phyloP scores from a whole-genome alignment of 2,113 vertebrate genomes.

The Emberiza fucata region DNA sequence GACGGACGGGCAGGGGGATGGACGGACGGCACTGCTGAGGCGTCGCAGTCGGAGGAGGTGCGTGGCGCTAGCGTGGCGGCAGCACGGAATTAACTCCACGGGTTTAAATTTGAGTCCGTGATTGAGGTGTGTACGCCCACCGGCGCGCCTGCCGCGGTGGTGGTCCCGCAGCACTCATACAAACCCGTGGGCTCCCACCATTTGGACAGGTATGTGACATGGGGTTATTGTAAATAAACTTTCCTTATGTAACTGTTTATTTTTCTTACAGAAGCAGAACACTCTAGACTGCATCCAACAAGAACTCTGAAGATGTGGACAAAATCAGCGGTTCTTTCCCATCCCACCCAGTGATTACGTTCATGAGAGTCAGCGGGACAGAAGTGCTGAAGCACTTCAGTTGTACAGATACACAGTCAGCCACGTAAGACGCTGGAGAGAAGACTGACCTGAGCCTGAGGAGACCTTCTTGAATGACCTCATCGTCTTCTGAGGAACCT shows the following conservation, averaged over 20 bases:
- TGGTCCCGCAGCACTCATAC: not conserved
- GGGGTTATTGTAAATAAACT: not conserved
- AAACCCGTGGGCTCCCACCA: not conserved
- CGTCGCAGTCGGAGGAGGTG: not conserved
- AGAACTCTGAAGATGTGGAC: not conserved
- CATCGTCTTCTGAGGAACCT: constrained; percentile 82
- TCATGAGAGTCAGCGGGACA: not conserved
- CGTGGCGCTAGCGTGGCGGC: not conserved
- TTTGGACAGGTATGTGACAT: not conserved
- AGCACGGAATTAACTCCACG: not conserved
- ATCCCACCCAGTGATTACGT: not conserved
- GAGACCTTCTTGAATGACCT: constrained; percentile 80
- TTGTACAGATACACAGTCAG: not conserved
- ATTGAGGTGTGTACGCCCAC: fast-evolving
- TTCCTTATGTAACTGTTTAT: not conserved
- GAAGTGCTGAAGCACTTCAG: not conserved
- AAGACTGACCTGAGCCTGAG: constrained; percentile 81
- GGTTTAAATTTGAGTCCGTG: fast-evolving
- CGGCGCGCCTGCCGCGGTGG: fast-evolving
- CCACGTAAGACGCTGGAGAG: constrained; percentile 7
- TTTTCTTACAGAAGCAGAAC: not conserved
- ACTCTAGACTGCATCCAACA: not conserved
- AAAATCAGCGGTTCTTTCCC: not conserved
- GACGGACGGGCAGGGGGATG: not conserved
- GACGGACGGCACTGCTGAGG: not conserved